Conservation (phyloP, 2,113 vertebrate genomes). For the Tachycineta bicolor region DNA sequence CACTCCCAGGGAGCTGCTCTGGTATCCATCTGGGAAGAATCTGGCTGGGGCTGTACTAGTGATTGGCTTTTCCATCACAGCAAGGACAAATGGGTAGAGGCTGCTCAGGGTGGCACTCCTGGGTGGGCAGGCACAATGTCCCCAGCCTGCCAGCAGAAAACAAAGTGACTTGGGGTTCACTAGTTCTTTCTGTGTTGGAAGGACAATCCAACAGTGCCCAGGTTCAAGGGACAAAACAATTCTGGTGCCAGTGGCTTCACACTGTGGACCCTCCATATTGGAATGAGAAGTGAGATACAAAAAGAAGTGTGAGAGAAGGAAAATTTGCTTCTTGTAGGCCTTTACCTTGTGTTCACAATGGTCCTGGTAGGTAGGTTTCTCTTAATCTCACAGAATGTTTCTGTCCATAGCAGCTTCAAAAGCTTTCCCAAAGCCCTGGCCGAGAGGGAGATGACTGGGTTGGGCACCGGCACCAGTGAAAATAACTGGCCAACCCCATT, state of each 20-base stretch:
- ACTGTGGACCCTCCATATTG: background rate
- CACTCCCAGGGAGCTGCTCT: background rate
- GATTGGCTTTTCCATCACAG: background rate
- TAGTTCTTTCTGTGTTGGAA: background rate
- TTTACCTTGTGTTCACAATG: background rate
- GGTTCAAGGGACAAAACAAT: background rate
- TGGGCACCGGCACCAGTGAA: background rate
- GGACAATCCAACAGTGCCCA: background rate
- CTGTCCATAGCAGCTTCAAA: constrained; percentile 30
- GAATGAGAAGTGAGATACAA: background rate
- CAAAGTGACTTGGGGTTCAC: background rate
- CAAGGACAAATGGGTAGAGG: background rate
- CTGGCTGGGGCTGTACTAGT: background rate
- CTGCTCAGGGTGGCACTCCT: background rate
- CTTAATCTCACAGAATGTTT: constrained; percentile 26
- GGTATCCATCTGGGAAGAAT: background rate
- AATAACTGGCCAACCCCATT: background rate
- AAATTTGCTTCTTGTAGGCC: background rate
- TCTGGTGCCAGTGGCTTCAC: background rate
- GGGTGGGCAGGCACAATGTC: accelerated
- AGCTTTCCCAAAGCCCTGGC: constrained; percentile 36
- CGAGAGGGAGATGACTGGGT: background rate
- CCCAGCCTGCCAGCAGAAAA: background rate
- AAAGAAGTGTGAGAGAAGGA: background rate
- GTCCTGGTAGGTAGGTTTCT: background rate